A percentile compares a stretch with the other conserved stretches of the same genome.
phyloP scores from a whole-genome alignment of 2,797 vertebrate species.

The Centropyge bicolor region DNA sequence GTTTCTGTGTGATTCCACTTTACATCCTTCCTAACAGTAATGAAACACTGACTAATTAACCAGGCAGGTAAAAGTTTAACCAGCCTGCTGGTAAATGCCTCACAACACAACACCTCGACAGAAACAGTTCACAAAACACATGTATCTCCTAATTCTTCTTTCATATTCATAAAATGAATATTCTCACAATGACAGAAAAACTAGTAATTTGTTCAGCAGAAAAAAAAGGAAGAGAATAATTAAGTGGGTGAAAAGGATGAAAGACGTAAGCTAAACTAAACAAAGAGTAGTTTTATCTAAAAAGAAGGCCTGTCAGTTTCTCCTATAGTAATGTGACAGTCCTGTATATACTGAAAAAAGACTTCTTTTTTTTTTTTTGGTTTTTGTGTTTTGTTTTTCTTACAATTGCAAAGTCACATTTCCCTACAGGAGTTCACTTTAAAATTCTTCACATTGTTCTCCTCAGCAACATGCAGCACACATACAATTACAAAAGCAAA shows the following conservation, averaged over 20 bases:
- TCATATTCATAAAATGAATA: not conserved
- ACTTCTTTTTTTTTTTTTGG: too few species aligned
- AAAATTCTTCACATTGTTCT: not conserved
- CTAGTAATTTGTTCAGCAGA: not conserved
- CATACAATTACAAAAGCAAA: not conserved
- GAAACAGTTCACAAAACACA: slow-evolving; percentile 8
- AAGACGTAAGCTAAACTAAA: not conserved
- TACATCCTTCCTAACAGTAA: slow-evolving; percentile 74
- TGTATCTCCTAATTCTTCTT: not conserved
- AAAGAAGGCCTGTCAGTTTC: not conserved
- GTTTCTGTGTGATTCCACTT: slow-evolving; percentile 68
- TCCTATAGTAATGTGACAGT: not conserved
- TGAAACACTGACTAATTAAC: slow-evolving; percentile 84
- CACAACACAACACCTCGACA: slow-evolving; percentile 9
- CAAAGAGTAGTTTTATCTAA: not conserved
- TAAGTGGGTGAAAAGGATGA: not conserved
- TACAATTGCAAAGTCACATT: not conserved
- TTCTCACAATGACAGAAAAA: not conserved
- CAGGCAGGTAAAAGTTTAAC: slow-evolving; percentile 84
- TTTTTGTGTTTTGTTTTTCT: not conserved
- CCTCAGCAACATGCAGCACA: too few species aligned
- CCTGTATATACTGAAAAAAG: not conserved
- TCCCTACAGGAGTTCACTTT: not conserved
- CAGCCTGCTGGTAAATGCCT: slow-evolving; percentile 52
- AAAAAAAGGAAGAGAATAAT: not conserved